Evolutionary conservation across 1,140 invertebrate genomes (phyloP).

Genomic region (Gryon sp.): DNA sequence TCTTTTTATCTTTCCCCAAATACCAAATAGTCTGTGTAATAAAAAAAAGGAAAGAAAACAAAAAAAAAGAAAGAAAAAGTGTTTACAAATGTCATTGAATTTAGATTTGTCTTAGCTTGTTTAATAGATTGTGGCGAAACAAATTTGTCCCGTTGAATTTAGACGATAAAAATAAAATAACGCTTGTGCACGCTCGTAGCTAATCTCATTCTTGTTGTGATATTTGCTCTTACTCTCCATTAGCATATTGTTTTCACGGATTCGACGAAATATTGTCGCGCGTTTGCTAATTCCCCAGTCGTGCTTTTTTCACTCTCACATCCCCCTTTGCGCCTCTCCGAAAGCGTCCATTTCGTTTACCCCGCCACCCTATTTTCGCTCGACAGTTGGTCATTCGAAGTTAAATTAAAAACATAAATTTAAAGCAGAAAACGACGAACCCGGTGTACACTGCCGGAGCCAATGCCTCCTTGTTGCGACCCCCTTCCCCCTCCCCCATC

Average conservation of each 20-base stretch:
- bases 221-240: slow-evolving; percentile 71
- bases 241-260: slow-evolving; percentile 79
- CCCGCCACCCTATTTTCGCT: slow-evolving; percentile 53
- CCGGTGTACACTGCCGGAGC: slow-evolving; percentile 54
- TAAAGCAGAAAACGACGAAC: slow-evolving; percentile 66
- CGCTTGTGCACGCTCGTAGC: slow-evolving; percentile 19
- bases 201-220: slow-evolving; percentile 44
- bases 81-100: too few relatives aligned
- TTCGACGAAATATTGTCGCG: slow-evolving; percentile 76
- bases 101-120: too few relatives aligned
- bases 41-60: not conserved
- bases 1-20: too few relatives aligned
- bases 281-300: slow-evolving; percentile 75
- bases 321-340: too few relatives aligned
- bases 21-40: too few relatives aligned
- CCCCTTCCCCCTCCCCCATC: too few relatives aligned
- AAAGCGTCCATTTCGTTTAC: slow-evolving; percentile 54
- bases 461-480: slow-evolving; percentile 55
- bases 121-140: too few relatives aligned
- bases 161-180: slow-evolving; percentile 37
- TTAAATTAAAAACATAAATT: slow-evolving; percentile 80
- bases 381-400: slow-evolving; percentile 78
- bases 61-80: slow-evolving; percentile 10
- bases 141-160: slow-evolving; percentile 7
- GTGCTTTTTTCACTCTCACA: slow-evolving; percentile 64